Conservation (phyloP, 2,888 invertebrate species). For the Mythimna loreyi region DNA sequence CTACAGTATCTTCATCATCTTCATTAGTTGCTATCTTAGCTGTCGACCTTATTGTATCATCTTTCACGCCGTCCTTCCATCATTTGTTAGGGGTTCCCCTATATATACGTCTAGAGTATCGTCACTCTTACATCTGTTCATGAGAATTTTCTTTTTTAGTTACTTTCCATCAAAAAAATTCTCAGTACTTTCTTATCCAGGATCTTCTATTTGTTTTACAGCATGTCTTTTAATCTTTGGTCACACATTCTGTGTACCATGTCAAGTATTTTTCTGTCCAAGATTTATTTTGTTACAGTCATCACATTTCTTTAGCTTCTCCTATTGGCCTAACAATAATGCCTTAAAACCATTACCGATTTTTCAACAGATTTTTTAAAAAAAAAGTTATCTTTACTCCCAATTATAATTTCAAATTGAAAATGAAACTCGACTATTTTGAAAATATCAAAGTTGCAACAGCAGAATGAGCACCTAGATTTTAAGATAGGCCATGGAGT, state of each 20-base stretch:
- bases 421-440: no score
- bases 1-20: neutral
- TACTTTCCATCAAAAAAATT: neutral
- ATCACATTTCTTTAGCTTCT: neutral
- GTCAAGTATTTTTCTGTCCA: no score
- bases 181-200: neutral
- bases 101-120: neutral
- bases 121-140: neutral
- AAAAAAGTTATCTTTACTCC: neutral
- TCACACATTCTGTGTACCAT: neutral
- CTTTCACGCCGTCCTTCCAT: neutral
- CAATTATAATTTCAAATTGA: neutral
- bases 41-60: neutral
- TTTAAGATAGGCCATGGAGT: neutral
- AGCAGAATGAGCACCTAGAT: neutral
- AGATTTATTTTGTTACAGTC: neutral
- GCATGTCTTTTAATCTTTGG: no score
- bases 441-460: no score
- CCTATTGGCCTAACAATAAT: no score
- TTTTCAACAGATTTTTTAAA: neutral
- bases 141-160: neutral
- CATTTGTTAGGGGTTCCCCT: neutral
- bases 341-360: no score
- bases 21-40: neutral
- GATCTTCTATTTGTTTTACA: no score